Evolutionary conservation across 1,140 invertebrate species (phyloP).

Genomic region (Cydia pomonella): DNA sequence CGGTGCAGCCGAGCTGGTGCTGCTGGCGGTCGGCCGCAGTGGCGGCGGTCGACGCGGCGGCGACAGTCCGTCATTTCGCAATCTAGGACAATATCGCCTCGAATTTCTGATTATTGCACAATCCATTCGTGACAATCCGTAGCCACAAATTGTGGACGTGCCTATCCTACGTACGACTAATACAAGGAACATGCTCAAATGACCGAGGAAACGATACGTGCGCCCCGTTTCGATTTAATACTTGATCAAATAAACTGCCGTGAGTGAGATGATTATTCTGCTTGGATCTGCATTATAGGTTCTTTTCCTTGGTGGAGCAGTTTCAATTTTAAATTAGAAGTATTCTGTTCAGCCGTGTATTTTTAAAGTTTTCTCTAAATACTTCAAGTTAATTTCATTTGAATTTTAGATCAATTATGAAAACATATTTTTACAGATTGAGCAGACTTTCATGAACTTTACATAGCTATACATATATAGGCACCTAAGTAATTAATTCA

Average conservation of each 20-base stretch:
- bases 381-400: not conserved
- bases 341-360: not conserved
- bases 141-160: constrained; percentile 53
- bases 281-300: not conserved
- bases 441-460: not conserved
- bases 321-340: not conserved
- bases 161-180: constrained; percentile 40
- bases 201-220: constrained; percentile 25
- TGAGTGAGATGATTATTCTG: not conserved
- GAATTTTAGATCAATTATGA: not conserved
- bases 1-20: constrained; percentile 2
- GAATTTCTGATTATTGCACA: constrained; percentile 49
- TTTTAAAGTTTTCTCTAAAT: not conserved
- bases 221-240: not conserved
- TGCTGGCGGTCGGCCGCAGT: not conserved
- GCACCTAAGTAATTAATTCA: too few species aligned
- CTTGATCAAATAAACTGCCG: constrained; percentile 1
- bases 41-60: not conserved
- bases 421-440: not conserved
- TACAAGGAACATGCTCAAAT: constrained; percentile 1
- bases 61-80: constrained; percentile 24
- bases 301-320: not conserved
- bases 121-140: constrained; percentile 50
- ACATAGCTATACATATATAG: too few species aligned
- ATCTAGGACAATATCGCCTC: constrained; percentile 40